Conservation (phyloP, 2,888 invertebrate genomes). For the Diarsia mendica region DNA sequence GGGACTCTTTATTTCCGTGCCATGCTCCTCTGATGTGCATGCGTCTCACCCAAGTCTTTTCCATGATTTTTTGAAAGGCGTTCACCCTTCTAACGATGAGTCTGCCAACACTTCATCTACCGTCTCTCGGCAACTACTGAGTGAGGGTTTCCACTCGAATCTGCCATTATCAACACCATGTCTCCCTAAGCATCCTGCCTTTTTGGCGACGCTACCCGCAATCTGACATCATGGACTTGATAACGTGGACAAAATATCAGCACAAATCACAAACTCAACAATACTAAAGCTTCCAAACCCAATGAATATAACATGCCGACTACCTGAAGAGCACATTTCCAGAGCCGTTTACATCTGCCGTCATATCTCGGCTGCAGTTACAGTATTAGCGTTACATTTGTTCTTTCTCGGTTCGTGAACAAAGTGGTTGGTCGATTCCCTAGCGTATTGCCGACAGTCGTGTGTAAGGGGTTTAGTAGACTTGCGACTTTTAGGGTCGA, state of each 20-base stretch:
- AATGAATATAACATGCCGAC: conserved; percentile 49
- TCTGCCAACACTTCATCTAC: neutral
- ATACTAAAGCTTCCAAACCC: conserved; percentile 33
- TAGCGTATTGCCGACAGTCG: conserved; percentile 41
- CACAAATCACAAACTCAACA: conserved; percentile 18
- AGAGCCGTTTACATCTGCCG: conserved; percentile 46
- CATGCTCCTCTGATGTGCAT: neutral
- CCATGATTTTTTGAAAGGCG: neutral
- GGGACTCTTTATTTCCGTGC: neutral
- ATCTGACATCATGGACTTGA: neutral
- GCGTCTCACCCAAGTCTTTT: neutral
- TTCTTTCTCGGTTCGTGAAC: conserved; percentile 50
- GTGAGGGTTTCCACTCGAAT: neutral
- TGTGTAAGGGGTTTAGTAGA: conserved; percentile 13
- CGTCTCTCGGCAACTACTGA: neutral
- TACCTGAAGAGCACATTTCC: conserved; percentile 32
- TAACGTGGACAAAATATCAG: neutral
- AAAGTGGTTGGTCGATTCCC: conserved; percentile 53
- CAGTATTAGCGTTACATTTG: conserved; percentile 48
- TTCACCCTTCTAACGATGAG: neutral
- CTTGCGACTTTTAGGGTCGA: conserved; percentile 3
- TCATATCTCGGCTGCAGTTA: conserved; percentile 61
- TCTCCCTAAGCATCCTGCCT: neutral
- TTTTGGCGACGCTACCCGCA: neutral
- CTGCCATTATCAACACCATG: neutral